A percentile compares a stretch with the other conserved stretches of the same genome.
phyloP scores from a whole-genome alignment of 1,140 invertebrate species.

The Calosoma granatense region DNA sequence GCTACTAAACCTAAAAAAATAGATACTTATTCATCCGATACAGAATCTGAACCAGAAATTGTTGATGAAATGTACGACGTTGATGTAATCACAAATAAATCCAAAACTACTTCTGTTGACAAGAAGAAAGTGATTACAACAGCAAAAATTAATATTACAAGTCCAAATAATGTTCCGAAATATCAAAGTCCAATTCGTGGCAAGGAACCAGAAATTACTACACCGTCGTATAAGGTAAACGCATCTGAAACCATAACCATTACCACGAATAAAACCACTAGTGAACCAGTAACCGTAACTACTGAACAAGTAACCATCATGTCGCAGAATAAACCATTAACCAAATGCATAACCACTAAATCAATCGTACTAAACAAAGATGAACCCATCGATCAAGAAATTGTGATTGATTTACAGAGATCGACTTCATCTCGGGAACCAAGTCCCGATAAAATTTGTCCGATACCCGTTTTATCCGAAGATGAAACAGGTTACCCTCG shows the following conservation, averaged over 20 bases:
- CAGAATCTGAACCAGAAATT: slow-evolving; percentile 28
- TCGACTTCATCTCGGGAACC: slow-evolving; percentile 61
- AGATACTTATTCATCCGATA: slow-evolving; percentile 29
- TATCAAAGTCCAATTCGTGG: neutral
- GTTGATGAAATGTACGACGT: slow-evolving; percentile 22
- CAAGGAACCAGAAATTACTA: neutral
- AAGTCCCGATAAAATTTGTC: slow-evolving; percentile 53
- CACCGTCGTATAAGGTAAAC: neutral
- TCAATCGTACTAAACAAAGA: slow-evolving; percentile 30
- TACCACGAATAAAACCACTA: slow-evolving; percentile 17
- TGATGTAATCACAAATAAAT: slow-evolving; percentile 10
- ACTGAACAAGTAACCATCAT: slow-evolving; percentile 2
- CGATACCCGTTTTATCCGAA: slow-evolving; percentile 44
- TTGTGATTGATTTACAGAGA: slow-evolving; percentile 52
- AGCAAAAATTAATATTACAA: slow-evolving; percentile 14
- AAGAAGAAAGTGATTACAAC: slow-evolving; percentile 13
- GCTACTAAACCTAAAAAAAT: slow-evolving; percentile 26
- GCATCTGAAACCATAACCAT: slow-evolving; percentile 18
- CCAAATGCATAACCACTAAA: slow-evolving; percentile 30
- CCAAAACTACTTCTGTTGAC: slow-evolving; percentile 10
- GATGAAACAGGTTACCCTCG: slow-evolving; percentile 47
- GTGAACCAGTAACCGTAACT: neutral
- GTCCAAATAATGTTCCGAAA: slow-evolving; percentile 10
- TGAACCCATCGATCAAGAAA: slow-evolving; percentile 30
- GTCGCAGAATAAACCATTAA: slow-evolving; percentile 15